Percentiles rank a stretch among this genome's conserved stretches.
Evolutionary conservation across 2,888 invertebrate genomes (phyloP).

Genomic region (Tenthredo scrophulariae): DNA sequence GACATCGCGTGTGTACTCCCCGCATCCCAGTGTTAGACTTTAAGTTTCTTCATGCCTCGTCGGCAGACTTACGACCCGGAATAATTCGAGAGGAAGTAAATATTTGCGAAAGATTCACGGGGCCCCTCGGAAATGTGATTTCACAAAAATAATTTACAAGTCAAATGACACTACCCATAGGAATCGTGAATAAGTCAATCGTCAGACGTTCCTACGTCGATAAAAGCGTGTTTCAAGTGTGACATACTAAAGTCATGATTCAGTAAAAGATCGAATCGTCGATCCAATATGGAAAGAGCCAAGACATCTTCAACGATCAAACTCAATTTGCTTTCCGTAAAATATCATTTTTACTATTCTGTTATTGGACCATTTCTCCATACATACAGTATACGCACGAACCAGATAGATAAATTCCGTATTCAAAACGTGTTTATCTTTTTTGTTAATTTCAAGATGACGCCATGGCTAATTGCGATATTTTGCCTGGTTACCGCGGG

Average conservation of each 20-base stretch:
- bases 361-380: neutral
- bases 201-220: neutral
- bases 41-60: neutral
- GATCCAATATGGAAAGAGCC: neutral
- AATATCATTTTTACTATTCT: neutral
- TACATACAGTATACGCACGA: neutral
- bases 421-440: neutral
- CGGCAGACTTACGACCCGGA: slow-evolving; percentile 3
- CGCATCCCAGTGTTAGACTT: slow-evolving; percentile 26
- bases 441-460: slow-evolving; percentile 71
- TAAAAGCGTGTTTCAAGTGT: neutral
- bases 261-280: neutral
- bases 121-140: neutral
- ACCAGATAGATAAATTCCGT: neutral
- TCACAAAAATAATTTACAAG: neutral
- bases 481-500: slow-evolving; percentile 75
- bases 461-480: slow-evolving; percentile 77
- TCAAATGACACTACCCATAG: neutral
- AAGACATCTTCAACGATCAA: neutral
- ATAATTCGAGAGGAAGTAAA: slow-evolving; percentile 6
- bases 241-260: neutral
- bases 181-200: neutral
- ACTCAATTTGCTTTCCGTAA: neutral
- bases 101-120: neutral
- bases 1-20: neutral